phyloP scores from a whole-genome alignment of 2,113 vertebrate genomes.

The Myotis davidii region DNA sequence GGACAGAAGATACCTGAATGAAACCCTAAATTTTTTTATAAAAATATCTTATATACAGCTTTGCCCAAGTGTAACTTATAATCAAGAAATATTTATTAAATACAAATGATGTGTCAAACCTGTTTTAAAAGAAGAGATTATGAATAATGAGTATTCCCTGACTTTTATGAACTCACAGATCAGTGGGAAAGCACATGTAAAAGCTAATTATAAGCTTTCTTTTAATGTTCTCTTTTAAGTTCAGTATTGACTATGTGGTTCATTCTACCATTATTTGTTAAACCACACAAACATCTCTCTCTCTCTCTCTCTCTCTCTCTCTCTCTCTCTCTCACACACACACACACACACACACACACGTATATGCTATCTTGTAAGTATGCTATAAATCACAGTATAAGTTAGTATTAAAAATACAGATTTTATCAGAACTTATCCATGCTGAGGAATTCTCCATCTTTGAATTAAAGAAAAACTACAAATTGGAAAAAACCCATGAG shows the following conservation, averaged over 20 bases:
- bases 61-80: background rate
- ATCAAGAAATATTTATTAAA: slow-evolving; percentile 1
- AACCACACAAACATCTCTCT: background rate
- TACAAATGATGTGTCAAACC: background rate
- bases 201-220: background rate
- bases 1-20: background rate
- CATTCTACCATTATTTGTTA: background rate
- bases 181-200: background rate
- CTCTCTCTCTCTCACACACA: too few relatives aligned
- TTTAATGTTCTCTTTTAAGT: slow-evolving; percentile 17
- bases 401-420: background rate
- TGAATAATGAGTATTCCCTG: background rate
- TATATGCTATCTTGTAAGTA: background rate
- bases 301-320: too few relatives aligned
- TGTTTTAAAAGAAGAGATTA: background rate
- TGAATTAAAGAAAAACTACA: background rate
- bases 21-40: background rate
- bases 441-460: background rate
- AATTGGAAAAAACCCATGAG: background rate
- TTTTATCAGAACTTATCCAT: background rate
- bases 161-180: background rate
- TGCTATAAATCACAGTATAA: background rate
- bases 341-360: background rate
- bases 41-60: background rate
- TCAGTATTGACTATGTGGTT: background rate